Base-by-base conservation (phyloP, 2,888 invertebrate species). In the Tipula unca region DNA sequence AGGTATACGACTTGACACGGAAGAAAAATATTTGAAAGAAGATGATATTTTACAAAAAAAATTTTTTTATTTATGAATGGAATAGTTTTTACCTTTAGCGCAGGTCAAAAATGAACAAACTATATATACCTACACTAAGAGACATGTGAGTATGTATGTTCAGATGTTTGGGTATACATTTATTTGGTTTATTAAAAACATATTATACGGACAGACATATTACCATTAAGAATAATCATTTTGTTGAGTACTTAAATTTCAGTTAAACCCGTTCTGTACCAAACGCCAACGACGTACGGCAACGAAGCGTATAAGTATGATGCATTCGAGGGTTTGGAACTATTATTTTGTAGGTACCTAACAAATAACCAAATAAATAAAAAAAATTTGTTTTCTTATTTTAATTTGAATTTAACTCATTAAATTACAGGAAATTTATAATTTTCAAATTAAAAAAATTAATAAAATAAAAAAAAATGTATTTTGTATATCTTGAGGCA, bases 391-490 rank as follows among this genome's bases (percentile, higher is more conserved):
- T 69, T 69, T 17, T 25, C 48, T 20, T 8, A 25, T 69, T 69
- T 69, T 69, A 69, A 69, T 69, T 69, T 69, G 69, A 69, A 25
- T 69, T 69, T 69, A 69, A 69, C 69, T 69, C 69, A 69, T 69
- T 69, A 69, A 69, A 69, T 69, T 69, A 69, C 69, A 69, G 69
- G 69, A 69, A 69, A 69, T 69, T 69, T 69, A 69, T 69, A 69
- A 69, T 69, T 69, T 25, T 25, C 69, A 69, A 69, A 69, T 69
- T 69, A 69, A 69, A 69, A 69, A 69, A 69, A 25, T 69, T 69
- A 69, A 69, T 69, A 20, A 48, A 69, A 69, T 1, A 69, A 69
- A 69, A 25, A 48, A 25, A 69, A 25, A 48, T 17, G 13, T n/a
- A 69, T 20, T 69, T 69, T 69, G 25, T 69, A n/a, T n/a, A 69